phyloP scores from a whole-genome alignment of 2,113 vertebrate species.

The Lophius piscatorius region DNA sequence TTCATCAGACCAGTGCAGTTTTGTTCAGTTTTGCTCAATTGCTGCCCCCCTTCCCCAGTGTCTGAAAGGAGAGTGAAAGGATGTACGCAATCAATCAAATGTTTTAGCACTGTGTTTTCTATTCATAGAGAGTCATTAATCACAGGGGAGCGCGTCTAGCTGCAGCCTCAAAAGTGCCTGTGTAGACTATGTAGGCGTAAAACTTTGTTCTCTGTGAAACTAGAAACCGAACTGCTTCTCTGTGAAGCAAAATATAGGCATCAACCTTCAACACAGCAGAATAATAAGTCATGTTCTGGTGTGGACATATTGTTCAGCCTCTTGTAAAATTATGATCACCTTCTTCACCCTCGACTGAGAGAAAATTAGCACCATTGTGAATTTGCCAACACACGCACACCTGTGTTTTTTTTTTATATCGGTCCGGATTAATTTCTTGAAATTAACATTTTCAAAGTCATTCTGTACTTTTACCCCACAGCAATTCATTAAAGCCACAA shows the following conservation, averaged over 20 bases:
- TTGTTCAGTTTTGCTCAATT: constrained; percentile 28
- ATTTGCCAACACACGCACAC: constrained; percentile 46
- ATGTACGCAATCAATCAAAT: constrained; percentile 70
- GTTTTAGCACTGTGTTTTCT: constrained; percentile 59
- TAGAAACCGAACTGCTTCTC: constrained; percentile 30
- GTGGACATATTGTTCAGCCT: constrained; percentile 59
- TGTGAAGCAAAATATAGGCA: constrained; percentile 26
- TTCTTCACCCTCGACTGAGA: constrained; percentile 60
- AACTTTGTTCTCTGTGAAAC: constrained; percentile 42
- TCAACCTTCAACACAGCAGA: constrained; percentile 32
- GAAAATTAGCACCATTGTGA: constrained; percentile 64
- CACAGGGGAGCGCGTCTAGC: constrained; percentile 52
- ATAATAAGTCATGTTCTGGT: constrained; percentile 28
- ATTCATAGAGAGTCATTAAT: constrained; percentile 73
- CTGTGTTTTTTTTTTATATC: constrained; percentile 48
- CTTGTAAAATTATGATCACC: constrained; percentile 62
- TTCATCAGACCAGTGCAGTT: constrained; percentile 8
- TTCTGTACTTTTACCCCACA: constrained; percentile 26
- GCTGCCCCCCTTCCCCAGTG: constrained; percentile 22
- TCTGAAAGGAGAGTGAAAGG: constrained; percentile 42
- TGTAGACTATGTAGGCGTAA: constrained; percentile 25
- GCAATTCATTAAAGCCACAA: constrained; percentile 28
- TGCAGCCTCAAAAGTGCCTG: constrained; percentile 45
- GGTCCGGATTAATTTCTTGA: constrained; percentile 59
- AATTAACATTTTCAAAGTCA: constrained; percentile 61